Evolutionary conservation across 2,888 invertebrate species (phyloP).

Genomic region (Xanthia icteritia): DNA sequence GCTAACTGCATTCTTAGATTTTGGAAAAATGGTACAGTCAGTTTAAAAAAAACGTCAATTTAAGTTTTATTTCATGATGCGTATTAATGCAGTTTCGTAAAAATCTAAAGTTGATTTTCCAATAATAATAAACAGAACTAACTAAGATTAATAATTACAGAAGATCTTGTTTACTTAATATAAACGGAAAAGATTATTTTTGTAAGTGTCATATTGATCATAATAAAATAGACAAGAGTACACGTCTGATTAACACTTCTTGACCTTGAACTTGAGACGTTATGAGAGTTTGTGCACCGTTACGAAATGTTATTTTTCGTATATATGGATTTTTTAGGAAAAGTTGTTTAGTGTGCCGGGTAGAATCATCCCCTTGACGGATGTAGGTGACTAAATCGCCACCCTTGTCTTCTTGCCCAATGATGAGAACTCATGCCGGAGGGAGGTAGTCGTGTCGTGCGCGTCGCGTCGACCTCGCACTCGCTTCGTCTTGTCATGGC

Average conservation of each 20-base stretch:
- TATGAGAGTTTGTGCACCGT: neutral
- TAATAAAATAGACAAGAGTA: neutral
- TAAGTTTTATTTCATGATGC: neutral
- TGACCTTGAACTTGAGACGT: neutral
- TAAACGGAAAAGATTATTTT: neutral
- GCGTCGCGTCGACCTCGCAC: conserved; percentile 53
- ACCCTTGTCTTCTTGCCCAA: conserved; percentile 69
- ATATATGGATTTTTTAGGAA: neutral
- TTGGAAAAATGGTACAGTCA: neutral
- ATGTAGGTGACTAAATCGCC: neutral
- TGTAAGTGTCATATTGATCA: neutral
- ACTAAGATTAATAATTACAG: neutral
- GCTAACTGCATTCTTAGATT: neutral
- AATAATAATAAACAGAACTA: neutral
- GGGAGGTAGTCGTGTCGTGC: conserved; percentile 71
- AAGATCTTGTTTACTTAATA: neutral
- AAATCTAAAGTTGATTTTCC: neutral
- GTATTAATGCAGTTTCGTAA: neutral
- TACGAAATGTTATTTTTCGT: neutral
- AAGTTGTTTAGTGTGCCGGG: neutral
- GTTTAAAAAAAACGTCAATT: neutral
- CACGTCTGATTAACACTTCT: neutral
- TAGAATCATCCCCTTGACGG: neutral
- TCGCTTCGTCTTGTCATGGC: conserved; percentile 63
- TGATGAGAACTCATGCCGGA: conserved; percentile 83